A percentile compares a stretch with the other conserved stretches of the same genome.
Conservation (phyloP, 2,113 vertebrate genomes). For the Serranochromis macrocephalus region DNA sequence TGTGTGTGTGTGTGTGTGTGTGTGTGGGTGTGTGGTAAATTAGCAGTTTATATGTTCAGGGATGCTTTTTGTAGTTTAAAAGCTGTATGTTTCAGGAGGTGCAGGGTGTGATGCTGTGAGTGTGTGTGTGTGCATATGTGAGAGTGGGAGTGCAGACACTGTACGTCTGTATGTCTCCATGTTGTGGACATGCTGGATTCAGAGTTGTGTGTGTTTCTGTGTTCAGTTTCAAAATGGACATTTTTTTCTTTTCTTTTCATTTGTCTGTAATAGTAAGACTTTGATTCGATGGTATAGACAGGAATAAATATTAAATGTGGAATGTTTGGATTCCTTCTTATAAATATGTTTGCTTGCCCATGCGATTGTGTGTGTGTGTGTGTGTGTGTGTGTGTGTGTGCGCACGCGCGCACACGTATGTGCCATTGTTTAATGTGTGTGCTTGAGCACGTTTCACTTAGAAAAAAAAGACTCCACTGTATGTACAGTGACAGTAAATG, state of each 20-base stretch:
- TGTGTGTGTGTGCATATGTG: not conserved
- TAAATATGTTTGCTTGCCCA: no score
- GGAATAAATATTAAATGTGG: no score
- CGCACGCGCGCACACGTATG: no score
- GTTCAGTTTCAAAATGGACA: not conserved
- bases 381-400: no score
- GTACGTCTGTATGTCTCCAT: not conserved
- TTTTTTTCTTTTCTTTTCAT: not conserved
- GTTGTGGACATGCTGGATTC: not conserved
- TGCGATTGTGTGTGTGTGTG: no score
- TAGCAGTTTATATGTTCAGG: not conserved
- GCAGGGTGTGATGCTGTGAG: not conserved
- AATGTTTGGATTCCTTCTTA: no score
- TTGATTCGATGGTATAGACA: no score
- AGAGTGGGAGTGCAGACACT: not conserved
- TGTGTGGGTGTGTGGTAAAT: not conserved
- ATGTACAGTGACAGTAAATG: no score
- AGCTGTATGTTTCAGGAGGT: not conserved
- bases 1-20: fast-evolving
- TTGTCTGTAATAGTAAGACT: no score
- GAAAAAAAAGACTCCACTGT: no score
- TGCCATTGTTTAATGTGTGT: no score
- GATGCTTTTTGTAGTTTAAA: not conserved
- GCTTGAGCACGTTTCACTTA: no score
- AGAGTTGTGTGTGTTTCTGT: not conserved